Conservation (phyloP, 2,888 invertebrate species). For the Vandiemenella viatica region DNA sequence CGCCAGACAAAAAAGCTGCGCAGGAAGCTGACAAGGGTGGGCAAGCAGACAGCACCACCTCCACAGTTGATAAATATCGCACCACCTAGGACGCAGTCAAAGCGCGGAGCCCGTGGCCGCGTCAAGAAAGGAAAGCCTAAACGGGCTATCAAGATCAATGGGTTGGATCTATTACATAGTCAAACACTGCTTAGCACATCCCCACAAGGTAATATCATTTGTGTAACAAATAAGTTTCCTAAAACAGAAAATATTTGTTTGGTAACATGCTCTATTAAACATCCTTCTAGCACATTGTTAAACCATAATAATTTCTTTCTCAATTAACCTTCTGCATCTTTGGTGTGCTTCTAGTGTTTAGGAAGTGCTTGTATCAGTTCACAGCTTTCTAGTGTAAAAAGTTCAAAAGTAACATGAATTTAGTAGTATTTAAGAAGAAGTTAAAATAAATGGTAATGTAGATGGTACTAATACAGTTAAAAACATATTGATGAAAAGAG, state of each 20-base stretch:
- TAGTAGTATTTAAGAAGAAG: too few species aligned
- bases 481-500: too few species aligned
- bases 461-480: too few species aligned
- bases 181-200: slow-evolving; percentile 79
- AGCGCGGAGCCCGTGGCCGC: slow-evolving; percentile 38
- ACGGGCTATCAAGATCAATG: slow-evolving; percentile 62
- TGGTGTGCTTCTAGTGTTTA: too few species aligned
- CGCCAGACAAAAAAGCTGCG: slow-evolving; percentile 14
- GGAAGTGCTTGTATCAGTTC: too few species aligned
- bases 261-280: too few species aligned
- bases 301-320: too few species aligned
- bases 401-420: too few species aligned
- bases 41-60: background rate
- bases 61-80: background rate
- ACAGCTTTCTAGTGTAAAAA: too few species aligned
- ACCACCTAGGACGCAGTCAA: slow-evolving; percentile 16
- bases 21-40: slow-evolving; percentile 12
- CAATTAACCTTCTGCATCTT: too few species aligned
- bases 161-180: slow-evolving; percentile 74
- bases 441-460: too few species aligned
- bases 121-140: slow-evolving; percentile 45
- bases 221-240: background rate
- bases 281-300: too few species aligned
- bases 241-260: background rate
- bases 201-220: slow-evolving; percentile 39